Evolutionary conservation across 92 coral and sea anemone genomes (phyloP).

Genomic region (Paragorgia papillata): DNA sequence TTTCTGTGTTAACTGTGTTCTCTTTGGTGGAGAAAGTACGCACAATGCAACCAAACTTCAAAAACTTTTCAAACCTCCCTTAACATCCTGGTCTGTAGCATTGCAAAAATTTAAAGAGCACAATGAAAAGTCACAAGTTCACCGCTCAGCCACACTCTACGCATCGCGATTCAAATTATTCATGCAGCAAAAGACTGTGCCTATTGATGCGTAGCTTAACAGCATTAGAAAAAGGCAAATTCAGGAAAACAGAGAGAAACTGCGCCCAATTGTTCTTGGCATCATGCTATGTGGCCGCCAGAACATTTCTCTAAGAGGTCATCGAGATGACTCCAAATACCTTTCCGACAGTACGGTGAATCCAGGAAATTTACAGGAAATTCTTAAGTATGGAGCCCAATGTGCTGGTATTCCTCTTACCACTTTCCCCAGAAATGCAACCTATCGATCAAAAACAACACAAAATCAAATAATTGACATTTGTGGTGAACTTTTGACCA

Average conservation of each 20-base stretch:
- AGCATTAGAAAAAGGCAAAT: background rate
- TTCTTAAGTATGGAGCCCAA: constrained; percentile 48
- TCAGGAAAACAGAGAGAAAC: constrained; percentile 57
- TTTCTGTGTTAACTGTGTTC: constrained; percentile 36
- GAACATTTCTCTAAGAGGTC: constrained; percentile 64
- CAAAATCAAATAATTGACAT: constrained; percentile 41
- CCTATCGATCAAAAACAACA: constrained; percentile 41
- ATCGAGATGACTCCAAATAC: constrained; percentile 63
- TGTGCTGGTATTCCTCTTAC: background rate
- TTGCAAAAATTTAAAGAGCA: constrained; percentile 18
- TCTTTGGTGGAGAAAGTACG: constrained; percentile 30
- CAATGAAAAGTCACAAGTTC: constrained; percentile 12
- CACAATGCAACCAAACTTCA: constrained; percentile 43
- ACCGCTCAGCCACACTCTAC: background rate
- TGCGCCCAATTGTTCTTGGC: constrained; percentile 61
- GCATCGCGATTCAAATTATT: background rate
- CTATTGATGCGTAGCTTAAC: background rate
- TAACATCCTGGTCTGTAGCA: background rate
- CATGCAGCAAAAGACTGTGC: background rate
- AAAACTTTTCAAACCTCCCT: constrained; percentile 8
- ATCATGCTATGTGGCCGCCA: constrained; percentile 64
- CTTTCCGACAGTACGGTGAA: constrained; percentile 53
- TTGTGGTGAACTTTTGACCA: constrained; percentile 38
- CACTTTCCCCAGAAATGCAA: background rate
- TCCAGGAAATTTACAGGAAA: constrained; percentile 69